These are phyloP conservation scores for Nyctibius bracteatus DNA, from an alignment of 2,113 vertebrate species.

Conservation along the genomic window DNA sequence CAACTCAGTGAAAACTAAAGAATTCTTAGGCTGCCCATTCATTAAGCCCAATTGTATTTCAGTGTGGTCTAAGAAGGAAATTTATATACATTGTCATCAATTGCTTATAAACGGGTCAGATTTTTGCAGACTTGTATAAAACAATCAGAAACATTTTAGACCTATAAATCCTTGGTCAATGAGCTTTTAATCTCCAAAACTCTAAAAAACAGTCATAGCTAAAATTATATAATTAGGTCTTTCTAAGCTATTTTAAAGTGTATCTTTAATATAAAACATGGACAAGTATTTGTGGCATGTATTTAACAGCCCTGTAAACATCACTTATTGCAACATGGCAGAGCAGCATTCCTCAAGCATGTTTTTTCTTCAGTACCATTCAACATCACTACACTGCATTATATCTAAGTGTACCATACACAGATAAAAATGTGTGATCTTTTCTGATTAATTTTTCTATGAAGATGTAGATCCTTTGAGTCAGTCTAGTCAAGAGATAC, in stretches of 20 bases:
- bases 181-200: background rate
- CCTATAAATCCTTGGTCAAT: background rate
- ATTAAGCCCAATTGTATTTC: background rate
- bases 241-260: background rate
- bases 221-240: background rate
- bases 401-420: accelerated
- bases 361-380: background rate
- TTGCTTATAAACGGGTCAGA: background rate
- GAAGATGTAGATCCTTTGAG: background rate
- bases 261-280: background rate
- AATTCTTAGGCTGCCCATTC: background rate
- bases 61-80: background rate
- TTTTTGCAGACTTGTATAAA: background rate
- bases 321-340: background rate
- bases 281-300: background rate
- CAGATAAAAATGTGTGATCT: background rate
- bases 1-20: background rate
- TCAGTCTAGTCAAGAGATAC: background rate
- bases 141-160: background rate
- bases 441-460: background rate
- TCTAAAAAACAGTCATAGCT: background rate
- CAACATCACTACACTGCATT: background rate
- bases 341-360: background rate
- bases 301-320: background rate
- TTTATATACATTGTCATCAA: background rate